phyloP scores from a whole-genome alignment of 2,113 vertebrate species.

The Telmatochromis sp. region DNA sequence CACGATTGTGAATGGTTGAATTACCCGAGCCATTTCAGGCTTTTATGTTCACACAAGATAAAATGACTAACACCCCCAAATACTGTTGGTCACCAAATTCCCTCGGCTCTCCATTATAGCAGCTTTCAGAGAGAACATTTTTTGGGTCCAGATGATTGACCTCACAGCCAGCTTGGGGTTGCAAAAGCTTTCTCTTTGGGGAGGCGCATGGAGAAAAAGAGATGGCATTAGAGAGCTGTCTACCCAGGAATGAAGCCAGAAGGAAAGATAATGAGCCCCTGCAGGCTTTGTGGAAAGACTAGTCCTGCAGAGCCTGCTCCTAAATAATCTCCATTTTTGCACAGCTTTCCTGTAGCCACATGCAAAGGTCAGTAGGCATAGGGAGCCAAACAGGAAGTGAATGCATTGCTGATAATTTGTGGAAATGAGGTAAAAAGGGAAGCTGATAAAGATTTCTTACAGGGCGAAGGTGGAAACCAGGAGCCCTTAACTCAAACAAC shows the following conservation, averaged over 20 bases:
- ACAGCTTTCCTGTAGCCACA: conserved; percentile 3
- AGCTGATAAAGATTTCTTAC: conserved; percentile 5
- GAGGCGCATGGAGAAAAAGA: background rate
- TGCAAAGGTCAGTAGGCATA: background rate
- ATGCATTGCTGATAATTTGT: conserved; percentile 14
- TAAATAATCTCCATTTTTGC: background rate
- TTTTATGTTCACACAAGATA: background rate
- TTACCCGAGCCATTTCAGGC: background rate
- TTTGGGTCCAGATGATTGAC: background rate
- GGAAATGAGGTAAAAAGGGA: background rate
- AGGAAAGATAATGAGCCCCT: background rate
- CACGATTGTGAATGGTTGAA: background rate
- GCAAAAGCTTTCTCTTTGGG: background rate
- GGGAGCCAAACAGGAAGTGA: conserved; percentile 35
- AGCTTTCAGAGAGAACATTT: background rate
- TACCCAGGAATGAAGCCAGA: background rate
- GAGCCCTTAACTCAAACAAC: background rate
- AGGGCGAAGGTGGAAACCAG: background rate
- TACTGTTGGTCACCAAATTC: background rate
- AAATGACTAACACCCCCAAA: background rate
- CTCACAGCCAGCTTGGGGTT: background rate
- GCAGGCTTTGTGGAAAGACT: background rate
- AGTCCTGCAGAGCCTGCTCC: background rate
- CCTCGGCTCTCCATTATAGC: background rate
- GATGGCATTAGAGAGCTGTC: background rate